Percentiles rank a stretch among this genome's conserved stretches.
These are phyloP conservation scores for Drosophila recens DNA, from an alignment of 2,888 invertebrate species.

Conservation along the genomic window DNA sequence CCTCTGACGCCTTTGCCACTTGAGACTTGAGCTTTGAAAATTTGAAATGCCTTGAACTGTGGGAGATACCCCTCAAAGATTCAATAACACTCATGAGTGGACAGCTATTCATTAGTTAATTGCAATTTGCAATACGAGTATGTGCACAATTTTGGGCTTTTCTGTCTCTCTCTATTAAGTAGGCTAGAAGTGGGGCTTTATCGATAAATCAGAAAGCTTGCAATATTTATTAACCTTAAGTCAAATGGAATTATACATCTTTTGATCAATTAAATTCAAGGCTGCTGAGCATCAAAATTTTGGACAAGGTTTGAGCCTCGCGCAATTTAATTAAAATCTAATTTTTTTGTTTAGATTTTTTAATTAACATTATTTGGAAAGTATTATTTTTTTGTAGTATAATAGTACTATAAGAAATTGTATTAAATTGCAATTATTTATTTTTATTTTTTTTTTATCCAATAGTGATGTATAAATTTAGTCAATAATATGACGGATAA, in stretches of 20 bases:
- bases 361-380: no score
- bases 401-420: no score
- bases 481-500: no score
- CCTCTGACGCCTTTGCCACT: constrained; percentile 51
- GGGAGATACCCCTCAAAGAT: background rate
- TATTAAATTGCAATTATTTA: no score
- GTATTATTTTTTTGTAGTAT: no score
- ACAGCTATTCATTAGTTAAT: constrained; percentile 56
- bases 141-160: constrained; percentile 7
- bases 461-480: no score
- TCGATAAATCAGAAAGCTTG: background rate
- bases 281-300: background rate
- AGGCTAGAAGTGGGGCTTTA: background rate
- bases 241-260: background rate
- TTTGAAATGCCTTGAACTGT: background rate
- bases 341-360: no score
- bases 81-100: constrained; percentile 1
- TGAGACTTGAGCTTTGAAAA: constrained; percentile 26
- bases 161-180: constrained; percentile 2
- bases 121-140: constrained; percentile 26
- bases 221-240: background rate
- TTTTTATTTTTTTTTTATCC: no score
- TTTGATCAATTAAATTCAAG: background rate
- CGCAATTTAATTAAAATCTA: no score
- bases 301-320: no score